phyloP scores from a whole-genome alignment of 2,888 invertebrate species.

The Luffia ferchaultella region DNA sequence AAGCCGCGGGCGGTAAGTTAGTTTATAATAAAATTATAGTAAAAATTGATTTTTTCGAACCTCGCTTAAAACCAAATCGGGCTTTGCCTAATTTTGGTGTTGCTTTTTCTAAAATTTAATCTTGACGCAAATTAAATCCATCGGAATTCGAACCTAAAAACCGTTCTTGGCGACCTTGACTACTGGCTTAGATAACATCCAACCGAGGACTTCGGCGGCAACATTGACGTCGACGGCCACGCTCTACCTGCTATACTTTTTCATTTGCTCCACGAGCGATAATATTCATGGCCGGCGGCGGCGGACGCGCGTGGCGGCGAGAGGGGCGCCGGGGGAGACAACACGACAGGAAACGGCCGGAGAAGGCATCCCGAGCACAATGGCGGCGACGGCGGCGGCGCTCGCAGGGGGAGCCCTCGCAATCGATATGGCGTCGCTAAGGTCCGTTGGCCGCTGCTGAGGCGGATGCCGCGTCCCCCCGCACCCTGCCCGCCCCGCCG shows the following conservation, averaged over 20 bases:
- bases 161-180: too few species aligned
- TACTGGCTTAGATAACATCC: too few species aligned
- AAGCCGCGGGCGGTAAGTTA: too few species aligned
- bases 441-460: slow-evolving; percentile 64
- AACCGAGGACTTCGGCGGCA: too few species aligned
- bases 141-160: too few species aligned
- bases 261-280: neutral
- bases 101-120: too few species aligned
- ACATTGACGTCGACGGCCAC: neutral
- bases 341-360: neutral
- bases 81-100: too few species aligned
- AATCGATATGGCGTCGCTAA: slow-evolving; percentile 67
- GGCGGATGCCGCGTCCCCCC: slow-evolving; percentile 58
- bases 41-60: too few species aligned
- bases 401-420: slow-evolving; percentile 58
- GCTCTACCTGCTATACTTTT: neutral
- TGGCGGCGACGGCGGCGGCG: slow-evolving; percentile 58
- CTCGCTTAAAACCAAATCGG: too few species aligned
- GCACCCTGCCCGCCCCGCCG: slow-evolving; percentile 39
- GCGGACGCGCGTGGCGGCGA: slow-evolving; percentile 12
- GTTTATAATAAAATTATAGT: too few species aligned
- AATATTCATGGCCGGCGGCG: slow-evolving; percentile 10
- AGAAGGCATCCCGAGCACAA: slow-evolving; percentile 60
- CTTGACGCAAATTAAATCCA: too few species aligned
- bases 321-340: slow-evolving; percentile 13